A percentile compares a stretch with the other conserved stretches of the same genome.
These are phyloP conservation scores for Toxotes jaculatrix DNA, from an alignment of 2,113 vertebrate species.

Conservation along the genomic window DNA sequence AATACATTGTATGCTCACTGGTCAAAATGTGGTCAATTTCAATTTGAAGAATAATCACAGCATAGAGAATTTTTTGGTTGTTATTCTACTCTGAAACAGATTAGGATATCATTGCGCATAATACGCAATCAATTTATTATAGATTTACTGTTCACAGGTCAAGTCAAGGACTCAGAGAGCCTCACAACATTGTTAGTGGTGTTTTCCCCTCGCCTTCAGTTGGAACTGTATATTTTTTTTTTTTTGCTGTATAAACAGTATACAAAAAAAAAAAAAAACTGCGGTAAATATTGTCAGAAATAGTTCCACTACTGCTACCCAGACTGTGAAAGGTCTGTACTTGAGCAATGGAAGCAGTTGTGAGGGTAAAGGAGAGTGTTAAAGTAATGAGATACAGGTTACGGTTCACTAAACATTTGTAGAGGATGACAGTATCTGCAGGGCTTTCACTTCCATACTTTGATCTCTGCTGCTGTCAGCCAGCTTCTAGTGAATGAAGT, in stretches of 20 bases:
- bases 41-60: constrained; percentile 16
- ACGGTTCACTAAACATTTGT: constrained; percentile 79
- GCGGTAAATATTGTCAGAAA: constrained; percentile 4
- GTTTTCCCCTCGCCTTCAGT: background rate
- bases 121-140: constrained; percentile 8
- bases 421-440: constrained; percentile 77
- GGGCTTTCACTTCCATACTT: constrained; percentile 74
- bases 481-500: constrained; percentile 68
- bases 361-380: constrained; percentile 55
- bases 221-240: background rate
- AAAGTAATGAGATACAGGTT: constrained; percentile 75
- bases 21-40: constrained; percentile 14
- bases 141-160: constrained; percentile 32
- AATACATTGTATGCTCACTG: background rate
- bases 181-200: background rate
- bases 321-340: constrained; percentile 28
- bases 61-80: background rate
- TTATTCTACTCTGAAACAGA: constrained; percentile 12
- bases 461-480: constrained; percentile 79
- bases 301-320: constrained; percentile 5
- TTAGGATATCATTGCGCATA: constrained; percentile 27
- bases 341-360: constrained; percentile 46
- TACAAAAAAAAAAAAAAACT: background rate
- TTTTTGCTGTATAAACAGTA: background rate
- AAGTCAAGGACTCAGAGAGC: background rate